phyloP scores from a whole-genome alignment of 2,888 invertebrate genomes.

The Mayetiola destructor region DNA sequence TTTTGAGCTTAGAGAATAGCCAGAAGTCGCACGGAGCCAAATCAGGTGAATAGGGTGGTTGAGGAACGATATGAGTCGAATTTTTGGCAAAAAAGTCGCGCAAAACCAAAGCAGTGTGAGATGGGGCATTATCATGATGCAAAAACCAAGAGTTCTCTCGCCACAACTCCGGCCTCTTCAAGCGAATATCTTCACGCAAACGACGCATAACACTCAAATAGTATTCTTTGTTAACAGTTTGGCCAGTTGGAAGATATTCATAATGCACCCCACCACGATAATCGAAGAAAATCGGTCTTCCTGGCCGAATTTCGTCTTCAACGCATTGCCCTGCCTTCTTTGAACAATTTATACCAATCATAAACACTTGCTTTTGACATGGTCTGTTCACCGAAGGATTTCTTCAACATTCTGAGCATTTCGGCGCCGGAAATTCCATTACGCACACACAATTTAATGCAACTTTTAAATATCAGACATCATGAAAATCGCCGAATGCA shows the following conservation, averaged over 20 bases:
- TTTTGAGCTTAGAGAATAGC: conserved; percentile 9
- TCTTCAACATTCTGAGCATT: not conserved
- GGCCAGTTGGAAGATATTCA: not conserved
- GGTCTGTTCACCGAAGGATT: conserved; percentile 5
- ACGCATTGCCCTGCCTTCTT: not conserved
- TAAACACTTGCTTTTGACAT: conserved; percentile 10
- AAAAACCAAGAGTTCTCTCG: conserved; percentile 19
- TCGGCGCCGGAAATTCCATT: not conserved
- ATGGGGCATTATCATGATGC: conserved; percentile 20
- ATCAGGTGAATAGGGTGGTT: not conserved
- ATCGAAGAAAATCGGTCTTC: not conserved
- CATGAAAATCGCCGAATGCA: too few relatives aligned
- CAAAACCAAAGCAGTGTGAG: conserved; percentile 21
- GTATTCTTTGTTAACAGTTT: conserved; percentile 13
- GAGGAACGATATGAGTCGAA: not conserved
- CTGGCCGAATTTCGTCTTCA: not conserved
- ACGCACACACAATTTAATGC: too few relatives aligned
- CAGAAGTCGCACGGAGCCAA: not conserved
- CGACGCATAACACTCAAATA: conserved; percentile 16
- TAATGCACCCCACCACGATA: not conserved
- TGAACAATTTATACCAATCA: not conserved
- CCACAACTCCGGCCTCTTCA: conserved; percentile 18
- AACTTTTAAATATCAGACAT: too few relatives aligned
- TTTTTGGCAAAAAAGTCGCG: conserved; percentile 20
- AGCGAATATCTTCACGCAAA: conserved; percentile 19